These are phyloP conservation scores for Tokudaia muenninki DNA, from an alignment of 2,797 vertebrate genomes.

Conservation along the genomic window DNA sequence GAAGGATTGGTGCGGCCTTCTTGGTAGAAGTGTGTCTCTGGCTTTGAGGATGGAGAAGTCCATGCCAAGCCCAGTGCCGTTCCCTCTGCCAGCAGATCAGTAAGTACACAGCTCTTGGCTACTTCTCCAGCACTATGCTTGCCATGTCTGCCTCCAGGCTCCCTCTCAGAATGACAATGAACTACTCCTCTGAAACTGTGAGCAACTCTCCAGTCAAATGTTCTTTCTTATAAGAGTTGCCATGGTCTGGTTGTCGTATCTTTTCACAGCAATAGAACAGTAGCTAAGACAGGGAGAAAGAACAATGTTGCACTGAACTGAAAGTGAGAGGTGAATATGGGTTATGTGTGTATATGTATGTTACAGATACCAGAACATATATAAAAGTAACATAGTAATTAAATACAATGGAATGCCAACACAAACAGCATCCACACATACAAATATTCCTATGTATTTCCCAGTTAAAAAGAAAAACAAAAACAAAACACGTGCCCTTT, in stretches of 20 bases:
- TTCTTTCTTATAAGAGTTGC: neutral
- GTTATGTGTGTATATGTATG: neutral
- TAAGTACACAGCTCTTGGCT: neutral
- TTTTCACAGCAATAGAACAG: neutral
- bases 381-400: conserved; percentile 37
- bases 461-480: neutral
- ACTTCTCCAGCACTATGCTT: neutral
- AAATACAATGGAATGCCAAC: neutral
- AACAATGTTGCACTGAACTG: neutral
- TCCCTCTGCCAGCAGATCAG: neutral
- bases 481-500: neutral
- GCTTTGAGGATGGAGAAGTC: neutral
- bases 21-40: neutral
- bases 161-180: neutral
- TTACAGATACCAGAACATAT: neutral
- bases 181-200: neutral
- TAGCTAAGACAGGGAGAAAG: neutral
- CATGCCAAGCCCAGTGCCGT: no score
- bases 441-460: neutral
- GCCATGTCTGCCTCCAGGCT: neutral
- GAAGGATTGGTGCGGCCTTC: neutral
- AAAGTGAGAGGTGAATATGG: neutral
- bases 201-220: neutral
- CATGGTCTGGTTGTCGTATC: no score
- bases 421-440: conserved; percentile 3